A percentile compares a stretch with the other conserved stretches of the same genome.
Conservation (phyloP, 2,888 invertebrate genomes). For the Elmis aenea region DNA sequence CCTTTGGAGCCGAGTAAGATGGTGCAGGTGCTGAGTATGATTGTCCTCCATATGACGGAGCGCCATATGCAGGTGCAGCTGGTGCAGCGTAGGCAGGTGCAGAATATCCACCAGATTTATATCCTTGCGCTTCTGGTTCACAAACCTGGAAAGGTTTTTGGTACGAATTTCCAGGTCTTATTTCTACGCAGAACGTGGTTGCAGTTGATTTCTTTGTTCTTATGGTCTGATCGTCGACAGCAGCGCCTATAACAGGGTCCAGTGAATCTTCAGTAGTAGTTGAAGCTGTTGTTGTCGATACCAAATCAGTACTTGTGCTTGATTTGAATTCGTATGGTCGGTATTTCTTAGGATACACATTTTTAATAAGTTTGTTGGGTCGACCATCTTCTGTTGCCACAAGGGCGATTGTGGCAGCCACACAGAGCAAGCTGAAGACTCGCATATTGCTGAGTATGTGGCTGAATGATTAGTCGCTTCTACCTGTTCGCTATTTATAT, state of each 20-base stretch:
- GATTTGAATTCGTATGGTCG: no score
- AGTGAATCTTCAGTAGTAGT: conserved; percentile 4
- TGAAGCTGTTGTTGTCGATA: background rate
- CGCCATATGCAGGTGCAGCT: conserved; percentile 11
- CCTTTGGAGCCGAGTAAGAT: conserved; percentile 9
- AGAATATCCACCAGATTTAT: conserved; percentile 2
- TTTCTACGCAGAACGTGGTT: conserved; percentile 49
- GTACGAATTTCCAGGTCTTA: conserved; percentile 41
- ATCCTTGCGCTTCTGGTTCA: conserved; percentile 29
- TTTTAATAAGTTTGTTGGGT: background rate
- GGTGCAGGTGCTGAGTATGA: conserved; percentile 9
- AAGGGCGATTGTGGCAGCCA: conserved; percentile 10
- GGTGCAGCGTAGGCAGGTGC: conserved; percentile 14
- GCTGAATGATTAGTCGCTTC: conserved; percentile 5
- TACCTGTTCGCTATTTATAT: conserved; percentile 6
- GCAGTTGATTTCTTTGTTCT: conserved; percentile 43
- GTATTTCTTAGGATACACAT: conserved; percentile 3
- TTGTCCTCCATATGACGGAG: conserved; percentile 7
- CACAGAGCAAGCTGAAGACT: conserved; percentile 15
- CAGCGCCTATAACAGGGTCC: conserved; percentile 1
- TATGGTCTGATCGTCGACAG: conserved; percentile 17
- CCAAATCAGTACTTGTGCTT: background rate
- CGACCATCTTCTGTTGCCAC: conserved; percentile 7
- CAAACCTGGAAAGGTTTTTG: conserved; percentile 44
- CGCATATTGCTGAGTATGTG: conserved; percentile 18